phyloP scores from a whole-genome alignment of 2,797 vertebrate genomes.

The Alectoris magna region DNA sequence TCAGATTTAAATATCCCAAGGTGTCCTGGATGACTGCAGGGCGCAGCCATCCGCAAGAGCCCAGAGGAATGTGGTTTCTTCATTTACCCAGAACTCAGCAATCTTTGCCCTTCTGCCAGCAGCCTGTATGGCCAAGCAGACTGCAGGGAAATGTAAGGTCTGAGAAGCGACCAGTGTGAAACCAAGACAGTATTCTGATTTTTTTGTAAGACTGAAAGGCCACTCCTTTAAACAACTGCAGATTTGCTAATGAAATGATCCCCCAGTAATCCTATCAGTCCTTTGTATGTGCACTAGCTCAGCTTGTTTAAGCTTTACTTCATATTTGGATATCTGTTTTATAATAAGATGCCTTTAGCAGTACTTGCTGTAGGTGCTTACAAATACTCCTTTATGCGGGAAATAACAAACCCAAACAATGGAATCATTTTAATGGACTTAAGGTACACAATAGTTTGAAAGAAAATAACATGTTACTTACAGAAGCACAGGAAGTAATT shows the following conservation, averaged over 20 bases:
- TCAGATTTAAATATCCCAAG: neutral
- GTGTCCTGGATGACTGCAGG: neutral
- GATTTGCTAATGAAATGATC: neutral
- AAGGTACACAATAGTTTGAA: neutral
- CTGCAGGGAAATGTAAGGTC: neutral
- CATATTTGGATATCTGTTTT: neutral
- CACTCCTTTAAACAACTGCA: neutral
- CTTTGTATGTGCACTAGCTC: neutral
- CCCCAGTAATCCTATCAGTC: neutral
- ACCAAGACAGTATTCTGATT: neutral
- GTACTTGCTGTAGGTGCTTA: neutral
- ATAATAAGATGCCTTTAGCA: neutral
- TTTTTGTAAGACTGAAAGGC: neutral
- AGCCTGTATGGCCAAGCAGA: neutral
- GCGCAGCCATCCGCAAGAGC: neutral
- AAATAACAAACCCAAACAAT: neutral
- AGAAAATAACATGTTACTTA: neutral
- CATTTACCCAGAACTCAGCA: neutral
- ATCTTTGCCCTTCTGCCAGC: neutral
- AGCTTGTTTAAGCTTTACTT: neutral
- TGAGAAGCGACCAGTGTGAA: neutral
- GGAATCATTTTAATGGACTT: neutral
- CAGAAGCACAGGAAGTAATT: conserved; percentile 12
- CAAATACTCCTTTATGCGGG: neutral
- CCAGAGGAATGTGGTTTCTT: neutral